Base-by-base conservation (phyloP, 2,113 vertebrate genomes). In the Trichomycterus rosablanca region DNA sequence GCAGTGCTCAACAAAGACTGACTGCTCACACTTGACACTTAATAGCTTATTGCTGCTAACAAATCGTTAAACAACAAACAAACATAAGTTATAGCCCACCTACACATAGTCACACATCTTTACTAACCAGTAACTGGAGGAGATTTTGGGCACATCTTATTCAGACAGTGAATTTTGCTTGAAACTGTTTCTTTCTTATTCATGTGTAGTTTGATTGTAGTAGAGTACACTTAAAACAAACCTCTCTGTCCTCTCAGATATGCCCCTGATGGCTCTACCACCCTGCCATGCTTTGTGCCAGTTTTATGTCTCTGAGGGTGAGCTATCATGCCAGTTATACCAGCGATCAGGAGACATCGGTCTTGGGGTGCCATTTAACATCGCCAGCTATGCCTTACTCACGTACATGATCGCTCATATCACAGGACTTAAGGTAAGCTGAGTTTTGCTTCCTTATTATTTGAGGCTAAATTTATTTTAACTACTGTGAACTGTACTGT, bases 371-470 rank as follows among this genome's bases (percentile, higher is more conserved):
- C 96, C 96, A 20, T 99, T 99, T 79, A 99, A 98, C 74, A 93
- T 98, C 4, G 94, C 94, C 82, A 99, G 96, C 86, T 98, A 97
- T 1, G 84, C 95, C 2, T 81, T 99, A 34, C 93, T 99, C 12
- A 97, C 94, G 0, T 97, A 92, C 80, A 97, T 99, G 94, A 92
- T 99, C 2, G 94, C 96, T 12, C 95, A 98, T 67, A 81, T 99
- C 76, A 94, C 95, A 0, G 91, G 89, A 53, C 86, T 97, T 12
- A 88, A 93, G 91, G 96, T 97, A 76, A 15, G 37, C 34, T 11
- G 34, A 35, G 9, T 6, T 35, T 12, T 10, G 35, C 3, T 11
- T 39, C 35, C 6, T 39, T 39, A 5, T 40, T 40, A 3, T 14
- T n/a, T n/a, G n/a, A n/a, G n/a, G n/a, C n/a, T n/a, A n/a, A n/a